Base-by-base conservation (phyloP, 1,140 invertebrate species). In the Diorhabda carinulata region DNA sequence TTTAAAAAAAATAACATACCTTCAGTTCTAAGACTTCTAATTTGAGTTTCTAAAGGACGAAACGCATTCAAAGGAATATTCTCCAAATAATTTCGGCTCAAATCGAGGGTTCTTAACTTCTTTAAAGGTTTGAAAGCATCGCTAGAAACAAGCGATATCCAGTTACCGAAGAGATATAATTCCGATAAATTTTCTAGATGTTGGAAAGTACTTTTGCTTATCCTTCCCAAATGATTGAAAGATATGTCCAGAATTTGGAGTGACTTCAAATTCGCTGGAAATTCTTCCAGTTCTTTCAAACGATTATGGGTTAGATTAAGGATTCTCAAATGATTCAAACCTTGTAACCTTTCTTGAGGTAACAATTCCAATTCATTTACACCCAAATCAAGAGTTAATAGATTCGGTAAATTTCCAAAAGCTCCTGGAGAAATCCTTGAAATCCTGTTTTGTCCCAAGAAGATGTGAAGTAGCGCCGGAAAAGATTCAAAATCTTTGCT, bases 401-500 rank as follows among this genome's bases (percentile, higher is more conserved):
- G 83, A 78, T 89, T 88, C 8, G 87, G 86, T 10, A 97, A 81
- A 69, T 87, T 88, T 56, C 87, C 86, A 78, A 97, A 96, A 45
- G 93, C 91, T 2, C 92, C 91, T 0, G 94, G 93, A 0, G 93
- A 95, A 63, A 96, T 86, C 70, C 91, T 85, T 3, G 87, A 87
- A 43, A 97, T 92, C 70, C 87, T 84, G 79, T 96, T 96, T 70
- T 88, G 83, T 2, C 86, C 83, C 52, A 97, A 79, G 71, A 88
- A 90, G 10, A 96, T 83, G 74, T 90, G 89, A 73, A 91, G 85
- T 6, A 97, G 82, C 0, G 88, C 87, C 3, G 92, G 90, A 74
- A 95, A 95, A n/a, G 91, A 87, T 76, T 93, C 89, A 76, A 97
- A 95, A 74, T 96, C 94, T 76, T 91, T 91, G 58, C 92, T 93